Conservation (phyloP, 2,888 invertebrate species). For the Rapana venosa region DNA sequence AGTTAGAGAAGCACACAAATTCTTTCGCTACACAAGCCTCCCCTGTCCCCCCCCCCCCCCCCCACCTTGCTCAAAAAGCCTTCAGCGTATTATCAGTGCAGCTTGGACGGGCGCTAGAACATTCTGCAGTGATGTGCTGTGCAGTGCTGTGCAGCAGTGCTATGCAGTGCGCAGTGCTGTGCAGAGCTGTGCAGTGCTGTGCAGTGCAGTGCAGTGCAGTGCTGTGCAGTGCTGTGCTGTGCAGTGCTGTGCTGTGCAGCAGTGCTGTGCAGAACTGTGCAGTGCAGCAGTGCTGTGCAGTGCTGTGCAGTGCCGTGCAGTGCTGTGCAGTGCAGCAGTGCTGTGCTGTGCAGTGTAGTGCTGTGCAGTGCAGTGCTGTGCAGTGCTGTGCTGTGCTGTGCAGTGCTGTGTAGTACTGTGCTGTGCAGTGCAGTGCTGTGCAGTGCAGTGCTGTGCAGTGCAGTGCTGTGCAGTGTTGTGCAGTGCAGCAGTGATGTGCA, state of each 20-base stretch:
- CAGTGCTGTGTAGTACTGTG: neutral
- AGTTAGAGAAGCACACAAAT: too few species aligned
- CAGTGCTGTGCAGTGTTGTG: neutral
- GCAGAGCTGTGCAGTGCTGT: neutral
- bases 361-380: neutral
- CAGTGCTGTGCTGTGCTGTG: neutral
- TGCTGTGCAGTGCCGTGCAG: neutral
- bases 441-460: neutral
- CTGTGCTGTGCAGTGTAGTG: neutral
- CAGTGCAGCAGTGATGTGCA: neutral
- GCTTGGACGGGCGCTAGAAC: too few species aligned
- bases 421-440: neutral
- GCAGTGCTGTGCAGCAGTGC: neutral
- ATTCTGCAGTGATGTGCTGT: neutral
- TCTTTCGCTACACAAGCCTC: too few species aligned
- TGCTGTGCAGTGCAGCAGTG: neutral
- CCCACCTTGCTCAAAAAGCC: too few species aligned
- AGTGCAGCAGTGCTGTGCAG: neutral
- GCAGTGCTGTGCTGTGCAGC: neutral
- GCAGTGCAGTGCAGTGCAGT: neutral
- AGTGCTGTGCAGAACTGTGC: neutral
- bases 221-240: neutral
- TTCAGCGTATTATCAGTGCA: too few species aligned
- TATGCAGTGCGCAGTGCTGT: neutral
- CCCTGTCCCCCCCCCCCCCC: too few species aligned